Conservation (phyloP, 35 echinoderm and acorn worm genomes). For the Lytechinus pictus region DNA sequence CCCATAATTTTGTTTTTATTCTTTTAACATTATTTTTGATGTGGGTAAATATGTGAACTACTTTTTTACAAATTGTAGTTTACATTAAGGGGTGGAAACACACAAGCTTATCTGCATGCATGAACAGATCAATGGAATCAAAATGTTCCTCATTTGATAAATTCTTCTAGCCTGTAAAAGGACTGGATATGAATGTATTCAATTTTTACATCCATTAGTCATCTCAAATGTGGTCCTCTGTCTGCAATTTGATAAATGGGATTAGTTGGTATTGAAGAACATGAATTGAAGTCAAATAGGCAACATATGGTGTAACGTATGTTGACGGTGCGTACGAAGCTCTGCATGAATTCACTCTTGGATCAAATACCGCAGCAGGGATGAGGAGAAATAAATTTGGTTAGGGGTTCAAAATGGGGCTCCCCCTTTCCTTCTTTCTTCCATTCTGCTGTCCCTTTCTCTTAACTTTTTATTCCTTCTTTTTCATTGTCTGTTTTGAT, state of each 20-base stretch:
- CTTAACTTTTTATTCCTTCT: not conserved
- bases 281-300: not conserved
- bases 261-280: not conserved
- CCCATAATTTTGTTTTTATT: not conserved
- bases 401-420: not conserved
- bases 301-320: slow-evolving; percentile 12
- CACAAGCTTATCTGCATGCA: not conserved
- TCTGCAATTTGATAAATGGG: not conserved
- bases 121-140: not conserved
- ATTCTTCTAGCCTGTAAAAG: not conserved
- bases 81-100: not conserved
- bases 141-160: not conserved
- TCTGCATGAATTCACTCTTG: not conserved
- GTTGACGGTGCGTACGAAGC: not conserved
- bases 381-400: not conserved
- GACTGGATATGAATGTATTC: not conserved
- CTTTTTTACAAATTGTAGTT: not conserved
- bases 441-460: not conserved
- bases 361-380: not conserved
- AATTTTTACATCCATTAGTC: not conserved
- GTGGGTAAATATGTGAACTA: not conserved
- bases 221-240: not conserved
- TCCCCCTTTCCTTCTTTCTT: not conserved
- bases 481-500: too few relatives aligned
- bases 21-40: not conserved